These are phyloP conservation scores for Theropithecus gelada DNA, from an alignment of 2,113 vertebrate species.

Conservation along the genomic window DNA sequence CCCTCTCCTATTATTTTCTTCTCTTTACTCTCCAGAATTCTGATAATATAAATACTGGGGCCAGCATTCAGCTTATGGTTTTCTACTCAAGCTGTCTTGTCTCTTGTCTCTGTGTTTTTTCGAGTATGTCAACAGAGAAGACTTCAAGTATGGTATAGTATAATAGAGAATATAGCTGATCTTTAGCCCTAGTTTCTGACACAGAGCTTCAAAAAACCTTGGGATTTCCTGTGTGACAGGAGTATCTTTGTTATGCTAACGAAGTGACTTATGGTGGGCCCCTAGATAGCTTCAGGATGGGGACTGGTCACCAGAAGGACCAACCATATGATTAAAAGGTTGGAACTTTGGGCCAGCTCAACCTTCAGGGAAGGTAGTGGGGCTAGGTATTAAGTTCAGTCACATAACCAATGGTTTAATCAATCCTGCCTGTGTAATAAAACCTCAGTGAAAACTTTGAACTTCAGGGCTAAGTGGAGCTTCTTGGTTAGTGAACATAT, in stretches of 20 bases:
- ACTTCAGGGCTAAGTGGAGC: not conserved
- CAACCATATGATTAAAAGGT: not conserved
- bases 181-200: not conserved
- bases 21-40: not conserved
- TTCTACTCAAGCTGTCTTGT: not conserved
- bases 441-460: not conserved
- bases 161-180: constrained; percentile 4
- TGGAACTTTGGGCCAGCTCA: constrained; percentile 30
- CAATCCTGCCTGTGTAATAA: not conserved
- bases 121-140: constrained; percentile 4
- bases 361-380: not conserved
- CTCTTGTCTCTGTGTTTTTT: not conserved
- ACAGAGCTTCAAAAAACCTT: not conserved
- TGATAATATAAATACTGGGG: not conserved
- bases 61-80: not conserved
- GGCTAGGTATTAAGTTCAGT: not conserved
- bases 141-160: not conserved
- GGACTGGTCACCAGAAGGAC: not conserved
- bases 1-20: not conserved
- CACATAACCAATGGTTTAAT: not conserved
- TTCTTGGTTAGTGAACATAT: not conserved
- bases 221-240: not conserved
- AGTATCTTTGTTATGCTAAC: not conserved
- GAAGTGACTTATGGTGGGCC: not conserved
- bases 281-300: not conserved